Evolutionary conservation across 2,113 vertebrate genomes (phyloP), one percentile per base, ranked within the genome.

Genomic region (Channa argus): DNA sequence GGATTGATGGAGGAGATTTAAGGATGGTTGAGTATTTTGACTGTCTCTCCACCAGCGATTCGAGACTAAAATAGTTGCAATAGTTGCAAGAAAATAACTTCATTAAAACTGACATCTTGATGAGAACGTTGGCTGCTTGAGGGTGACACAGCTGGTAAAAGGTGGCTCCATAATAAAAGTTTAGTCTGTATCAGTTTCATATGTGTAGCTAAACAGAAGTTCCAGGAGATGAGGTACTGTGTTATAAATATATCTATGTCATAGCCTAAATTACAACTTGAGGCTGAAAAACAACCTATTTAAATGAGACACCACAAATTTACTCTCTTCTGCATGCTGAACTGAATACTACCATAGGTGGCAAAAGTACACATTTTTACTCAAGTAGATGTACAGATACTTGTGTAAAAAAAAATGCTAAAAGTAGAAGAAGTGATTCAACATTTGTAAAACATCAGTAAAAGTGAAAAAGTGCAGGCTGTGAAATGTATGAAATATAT

Each of bases 41-140:
- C 72, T 54, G 56, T 60, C 61, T 51, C 47, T 80, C 45, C 55
- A 74, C 13, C n/a, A 63, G 74, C 52, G 59, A 50, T 63, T 82
- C 50, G 38, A 49, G 52, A 68, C 14, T 74, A 64, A 11, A 59
- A 56, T 8, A 45, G 49, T 44, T 39, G 63, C 34, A 39, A n/a
- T n/a, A n/a, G n/a, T n/a, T n/a, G n/a, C n/a, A n/a, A n/a, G 45
- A 62, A 66, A 59, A 67, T 5, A 3, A 37, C 36, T 11, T 71
- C 62, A 80, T 77, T 77, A 55, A 51, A 71, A 67, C 1, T 49
- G 65, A 56, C 46, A 50, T 58, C 66, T 78, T 49, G 14, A 60
- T 58, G 41, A 62, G 60, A 43, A 69, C 8, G 8, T 5, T 43
- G 14, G 38, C 38, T 74, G 39, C 78, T 64, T 37, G 33, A 53